phyloP scores from a whole-genome alignment of 2,797 vertebrate species.

The Sebastes alutus region DNA sequence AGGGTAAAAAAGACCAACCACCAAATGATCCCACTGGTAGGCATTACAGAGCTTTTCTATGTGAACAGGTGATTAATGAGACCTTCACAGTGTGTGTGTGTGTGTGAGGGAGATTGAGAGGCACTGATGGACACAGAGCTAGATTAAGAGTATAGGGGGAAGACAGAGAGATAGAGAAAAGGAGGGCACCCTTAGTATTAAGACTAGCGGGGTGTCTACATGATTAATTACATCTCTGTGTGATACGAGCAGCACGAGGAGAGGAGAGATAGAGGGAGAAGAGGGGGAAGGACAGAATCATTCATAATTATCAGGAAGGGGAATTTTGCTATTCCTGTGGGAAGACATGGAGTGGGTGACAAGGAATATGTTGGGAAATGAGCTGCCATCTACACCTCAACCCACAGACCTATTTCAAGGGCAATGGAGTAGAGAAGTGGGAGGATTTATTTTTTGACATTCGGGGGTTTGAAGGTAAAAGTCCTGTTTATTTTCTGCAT shows the following conservation, averaged over 20 bases:
- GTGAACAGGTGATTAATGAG: constrained; percentile 56
- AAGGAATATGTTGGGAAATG: constrained; percentile 36
- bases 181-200: constrained; percentile 43
- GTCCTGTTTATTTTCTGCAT: neutral
- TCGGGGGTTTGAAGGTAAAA: neutral
- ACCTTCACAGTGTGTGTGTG: constrained; percentile 23
- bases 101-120: constrained; percentile 27
- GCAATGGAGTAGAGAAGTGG: neutral
- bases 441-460: constrained; percentile 10
- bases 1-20: neutral
- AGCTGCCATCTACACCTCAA: constrained; percentile 19
- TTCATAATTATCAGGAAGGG: constrained; percentile 56
- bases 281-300: constrained; percentile 29
- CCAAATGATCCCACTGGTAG: constrained; percentile 28
- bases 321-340: constrained; percentile 49
- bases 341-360: constrained; percentile 17
- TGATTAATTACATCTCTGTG: constrained; percentile 67
- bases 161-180: constrained; percentile 23
- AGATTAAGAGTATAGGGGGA: constrained; percentile 25
- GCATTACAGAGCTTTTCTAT: constrained; percentile 25
- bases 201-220: constrained; percentile 51
- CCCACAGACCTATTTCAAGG: constrained; percentile 27
- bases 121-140: neutral
- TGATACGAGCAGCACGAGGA: constrained; percentile 22
- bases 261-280: neutral